These are phyloP conservation scores for Castor canadensis DNA, from an alignment of 2,113 vertebrate species.

Conservation along the genomic window DNA sequence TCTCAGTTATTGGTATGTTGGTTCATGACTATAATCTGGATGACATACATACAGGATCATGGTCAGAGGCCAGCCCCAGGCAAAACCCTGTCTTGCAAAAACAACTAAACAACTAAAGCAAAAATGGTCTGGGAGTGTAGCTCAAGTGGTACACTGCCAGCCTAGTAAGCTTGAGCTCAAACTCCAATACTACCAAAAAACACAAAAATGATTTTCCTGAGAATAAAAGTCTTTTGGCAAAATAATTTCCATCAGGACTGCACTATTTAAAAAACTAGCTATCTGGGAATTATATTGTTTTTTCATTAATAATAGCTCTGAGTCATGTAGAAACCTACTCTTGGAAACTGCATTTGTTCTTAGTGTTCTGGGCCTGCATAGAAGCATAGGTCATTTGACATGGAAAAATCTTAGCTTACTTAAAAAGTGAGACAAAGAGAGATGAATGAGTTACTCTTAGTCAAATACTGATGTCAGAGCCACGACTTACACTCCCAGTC, in stretches of 20 bases:
- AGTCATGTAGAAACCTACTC: neutral
- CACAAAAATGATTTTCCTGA: constrained; percentile 33
- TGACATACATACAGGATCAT: too few species aligned
- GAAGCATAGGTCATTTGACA: neutral
- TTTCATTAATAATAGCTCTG: neutral
- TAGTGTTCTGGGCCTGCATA: neutral
- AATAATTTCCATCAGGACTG: constrained; percentile 32
- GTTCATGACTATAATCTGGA: too few species aligned
- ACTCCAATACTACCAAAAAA: too few species aligned
- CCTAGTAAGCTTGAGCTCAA: too few species aligned
- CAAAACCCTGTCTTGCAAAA: too few species aligned
- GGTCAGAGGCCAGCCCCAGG: too few species aligned
- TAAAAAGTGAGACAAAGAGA: neutral
- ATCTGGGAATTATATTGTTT: neutral
- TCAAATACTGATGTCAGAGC: neutral
- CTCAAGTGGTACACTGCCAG: too few species aligned
- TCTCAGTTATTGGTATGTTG: too few species aligned
- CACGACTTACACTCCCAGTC: neutral
- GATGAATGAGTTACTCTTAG: neutral
- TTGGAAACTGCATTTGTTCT: neutral
- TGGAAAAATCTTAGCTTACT: neutral
- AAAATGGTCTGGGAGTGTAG: too few species aligned
- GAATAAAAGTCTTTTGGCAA: constrained; percentile 27
- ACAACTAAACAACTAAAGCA: too few species aligned
- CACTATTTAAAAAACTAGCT: neutral